Evolutionary conservation across 2,888 invertebrate genomes (phyloP), one percentile per base, ranked within the genome.

Genomic region (Mycalesis mineus): DNA sequence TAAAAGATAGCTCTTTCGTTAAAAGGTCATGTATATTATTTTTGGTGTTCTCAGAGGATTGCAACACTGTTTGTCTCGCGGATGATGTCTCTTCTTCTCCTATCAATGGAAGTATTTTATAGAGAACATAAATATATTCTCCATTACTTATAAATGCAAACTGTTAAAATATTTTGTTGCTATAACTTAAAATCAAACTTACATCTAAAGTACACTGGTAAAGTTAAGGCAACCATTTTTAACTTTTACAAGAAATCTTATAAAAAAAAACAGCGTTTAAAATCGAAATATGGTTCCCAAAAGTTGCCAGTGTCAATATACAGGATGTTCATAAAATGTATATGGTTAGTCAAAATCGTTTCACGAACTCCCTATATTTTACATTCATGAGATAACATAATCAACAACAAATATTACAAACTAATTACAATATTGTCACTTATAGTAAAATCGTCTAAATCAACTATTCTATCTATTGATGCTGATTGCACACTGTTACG

Each of bases 391-490:
- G 53, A 53, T 53, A 37, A 53, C 45, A 44, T 37, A 44, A 39
- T 28, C 42, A 42, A 54, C 45, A 54, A 52, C 44, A 42, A 37
- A 39, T 52, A 42, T 37, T 55, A 60, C 50, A 60, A 15, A 29
- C 31, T 55, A 63, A 53, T 58, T 51, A 63, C 42, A 64, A 57
- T 62, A 62, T 63, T 62, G 60, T 62, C 60, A 60, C 58, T 57
- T 57, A 61, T 44, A 59, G 41, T 36, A 48, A 36, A 51, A 57
- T 55, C 39, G 57, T 59, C 50, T 53, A 40, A 36, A 33, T 8
- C 45, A n/a, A 45, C 2, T 13, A 7, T 42, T 8, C 15, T 40
- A 5, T 9, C 5, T 22, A n/a, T 29, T 29, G 7, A 14, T 14
- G 14, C 7, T 13, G 39, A 36, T 36, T 11, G 36, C 36, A 36